phyloP scores from a whole-genome alignment of 1,140 invertebrate genomes.

The Anastrepha obliqua region DNA sequence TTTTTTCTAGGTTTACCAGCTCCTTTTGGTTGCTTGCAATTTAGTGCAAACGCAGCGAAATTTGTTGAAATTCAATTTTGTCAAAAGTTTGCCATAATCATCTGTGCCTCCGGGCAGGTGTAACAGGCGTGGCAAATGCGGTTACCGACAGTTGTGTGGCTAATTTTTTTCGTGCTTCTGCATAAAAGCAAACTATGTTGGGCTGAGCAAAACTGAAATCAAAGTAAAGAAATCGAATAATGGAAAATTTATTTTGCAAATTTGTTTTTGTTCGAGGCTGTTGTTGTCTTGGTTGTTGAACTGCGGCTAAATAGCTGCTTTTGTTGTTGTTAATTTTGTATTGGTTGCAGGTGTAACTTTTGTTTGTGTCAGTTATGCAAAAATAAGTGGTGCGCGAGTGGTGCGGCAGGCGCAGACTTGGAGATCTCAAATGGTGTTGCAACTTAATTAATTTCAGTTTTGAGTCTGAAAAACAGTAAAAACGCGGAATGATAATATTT shows the following conservation, averaged over 20 bases:
- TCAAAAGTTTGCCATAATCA: slow-evolving; percentile 54
- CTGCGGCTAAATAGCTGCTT: background rate
- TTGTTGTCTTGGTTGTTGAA: background rate
- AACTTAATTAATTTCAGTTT: too few species aligned
- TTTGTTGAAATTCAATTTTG: slow-evolving; percentile 54
- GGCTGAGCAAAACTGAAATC: background rate
- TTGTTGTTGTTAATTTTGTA: background rate
- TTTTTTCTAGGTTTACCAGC: background rate
- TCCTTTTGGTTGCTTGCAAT: slow-evolving; percentile 11
- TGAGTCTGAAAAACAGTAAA: too few species aligned
- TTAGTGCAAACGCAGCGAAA: slow-evolving; percentile 52
- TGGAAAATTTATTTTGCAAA: background rate
- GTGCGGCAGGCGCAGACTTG: background rate
- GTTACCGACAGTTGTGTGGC: slow-evolving; percentile 37
- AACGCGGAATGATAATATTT: too few species aligned
- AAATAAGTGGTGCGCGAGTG: background rate
- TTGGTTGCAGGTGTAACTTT: slow-evolving; percentile 25
- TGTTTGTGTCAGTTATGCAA: background rate
- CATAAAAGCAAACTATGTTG: background rate
- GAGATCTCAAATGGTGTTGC: too few species aligned
- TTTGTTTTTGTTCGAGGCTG: background rate
- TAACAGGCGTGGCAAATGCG: background rate
- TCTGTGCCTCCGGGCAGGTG: slow-evolving; percentile 17
- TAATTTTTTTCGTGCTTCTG: background rate
- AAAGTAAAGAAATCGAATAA: background rate